Evolutionary conservation across 37 sponge, comb jelly and placozoan species (phyloP).

Genomic region (Hexactinellida sp.): DNA sequence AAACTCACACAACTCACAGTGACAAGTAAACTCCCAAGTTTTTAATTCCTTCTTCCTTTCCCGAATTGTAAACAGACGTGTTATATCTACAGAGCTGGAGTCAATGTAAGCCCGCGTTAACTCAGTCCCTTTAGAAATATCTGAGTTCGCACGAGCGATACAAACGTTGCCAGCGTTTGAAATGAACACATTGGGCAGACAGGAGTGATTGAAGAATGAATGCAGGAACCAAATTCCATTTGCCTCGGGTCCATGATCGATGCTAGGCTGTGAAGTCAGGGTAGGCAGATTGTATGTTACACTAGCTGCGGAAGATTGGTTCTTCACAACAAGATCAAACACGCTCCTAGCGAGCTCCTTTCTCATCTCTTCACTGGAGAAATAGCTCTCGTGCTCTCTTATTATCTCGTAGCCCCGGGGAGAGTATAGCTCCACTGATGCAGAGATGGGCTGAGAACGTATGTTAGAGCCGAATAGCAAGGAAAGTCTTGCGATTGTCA

Average conservation of each 20-base stretch:
- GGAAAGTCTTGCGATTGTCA: neutral
- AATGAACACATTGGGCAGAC: neutral
- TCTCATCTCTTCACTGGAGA: neutral
- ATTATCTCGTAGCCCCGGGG: neutral
- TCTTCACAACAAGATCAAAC: neutral
- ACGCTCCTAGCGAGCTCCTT: neutral
- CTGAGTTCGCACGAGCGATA: neutral
- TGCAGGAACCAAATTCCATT: neutral
- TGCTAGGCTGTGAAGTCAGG: neutral
- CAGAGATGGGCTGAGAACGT: neutral
- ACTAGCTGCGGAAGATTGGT: neutral
- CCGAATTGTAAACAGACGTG: neutral
- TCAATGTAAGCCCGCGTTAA: neutral
- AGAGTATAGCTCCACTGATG: neutral
- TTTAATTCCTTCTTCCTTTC: neutral
- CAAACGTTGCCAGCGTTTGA: neutral
- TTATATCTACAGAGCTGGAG: neutral
- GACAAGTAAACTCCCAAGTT: constrained; percentile 2
- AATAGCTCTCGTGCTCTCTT: neutral
- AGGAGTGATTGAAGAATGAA: constrained; percentile 4
- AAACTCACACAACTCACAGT: constrained; percentile 3
- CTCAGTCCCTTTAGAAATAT: neutral
- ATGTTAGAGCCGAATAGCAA: neutral
- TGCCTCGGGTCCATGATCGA: neutral
- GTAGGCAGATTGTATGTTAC: neutral